Conservation (phyloP, 2,797 vertebrate species). For the Ambastaia sidthimunki region DNA sequence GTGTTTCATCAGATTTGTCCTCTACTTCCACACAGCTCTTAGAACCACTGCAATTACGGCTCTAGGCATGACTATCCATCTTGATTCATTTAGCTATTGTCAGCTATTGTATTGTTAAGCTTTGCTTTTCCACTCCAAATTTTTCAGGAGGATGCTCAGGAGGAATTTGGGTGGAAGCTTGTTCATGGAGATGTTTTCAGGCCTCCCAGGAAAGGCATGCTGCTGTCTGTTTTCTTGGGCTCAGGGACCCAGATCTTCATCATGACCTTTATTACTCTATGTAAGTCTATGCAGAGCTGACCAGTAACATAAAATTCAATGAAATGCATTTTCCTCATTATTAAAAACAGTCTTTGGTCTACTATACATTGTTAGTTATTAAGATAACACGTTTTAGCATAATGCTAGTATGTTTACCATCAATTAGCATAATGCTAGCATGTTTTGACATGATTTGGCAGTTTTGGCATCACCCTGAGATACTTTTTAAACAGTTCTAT, state of each 20-base stretch:
- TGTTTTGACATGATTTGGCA: too few relatives aligned
- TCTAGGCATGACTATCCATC: too few relatives aligned
- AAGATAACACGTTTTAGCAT: background rate
- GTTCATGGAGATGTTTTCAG: conserved; percentile 94
- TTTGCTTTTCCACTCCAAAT: conserved; percentile 26
- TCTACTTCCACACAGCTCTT: too few relatives aligned
- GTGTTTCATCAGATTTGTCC: too few relatives aligned
- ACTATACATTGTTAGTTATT: background rate
- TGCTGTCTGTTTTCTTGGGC: conserved; percentile 90
- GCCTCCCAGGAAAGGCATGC: conserved; percentile 92
- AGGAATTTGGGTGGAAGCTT: conserved; percentile 95
- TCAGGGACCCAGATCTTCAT: conserved; percentile 94
- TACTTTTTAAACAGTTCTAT: too few relatives aligned
- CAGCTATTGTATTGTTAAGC: conserved; percentile 25
- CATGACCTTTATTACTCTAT: conserved; percentile 93
- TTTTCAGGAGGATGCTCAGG: conserved; percentile 91
- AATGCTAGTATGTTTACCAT: too few relatives aligned
- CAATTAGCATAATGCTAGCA: too few relatives aligned
- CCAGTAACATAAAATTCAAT: background rate
- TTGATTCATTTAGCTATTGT: conserved; percentile 13
- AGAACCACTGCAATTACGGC: too few relatives aligned
- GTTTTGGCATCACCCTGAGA: too few relatives aligned
- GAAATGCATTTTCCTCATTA: background rate
- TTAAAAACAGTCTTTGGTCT: background rate
- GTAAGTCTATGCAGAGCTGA: conserved; percentile 58